Conservation (phyloP, 2,888 invertebrate species). For the Orchestes rusci region DNA sequence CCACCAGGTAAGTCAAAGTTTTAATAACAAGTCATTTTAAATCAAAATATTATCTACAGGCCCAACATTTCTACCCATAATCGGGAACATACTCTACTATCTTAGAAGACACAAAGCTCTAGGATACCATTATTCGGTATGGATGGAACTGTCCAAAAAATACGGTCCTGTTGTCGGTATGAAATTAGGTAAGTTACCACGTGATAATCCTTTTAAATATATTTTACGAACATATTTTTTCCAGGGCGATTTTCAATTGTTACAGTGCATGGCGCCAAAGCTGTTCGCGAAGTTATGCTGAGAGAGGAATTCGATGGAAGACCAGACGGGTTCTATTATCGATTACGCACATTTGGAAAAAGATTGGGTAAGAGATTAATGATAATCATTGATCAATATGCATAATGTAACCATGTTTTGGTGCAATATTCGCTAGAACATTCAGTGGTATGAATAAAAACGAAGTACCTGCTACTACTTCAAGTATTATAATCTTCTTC, state of each 20-base stretch:
- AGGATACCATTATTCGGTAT: conserved; percentile 54
- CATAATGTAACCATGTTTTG: no score
- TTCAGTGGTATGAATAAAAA: no score
- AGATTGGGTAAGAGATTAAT: conserved; percentile 56
- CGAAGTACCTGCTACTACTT: no score
- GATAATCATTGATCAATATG: no score
- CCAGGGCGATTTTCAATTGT: conserved; percentile 49
- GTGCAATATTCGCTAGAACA: no score
- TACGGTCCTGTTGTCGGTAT: conserved; percentile 63
- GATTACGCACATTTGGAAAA: conserved; percentile 59
- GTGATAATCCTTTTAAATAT: neutral
- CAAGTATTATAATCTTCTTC: no score
- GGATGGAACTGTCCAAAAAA: conserved; percentile 49
- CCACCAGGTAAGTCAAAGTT: conserved; percentile 48
- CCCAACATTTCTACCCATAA: conserved; percentile 49
- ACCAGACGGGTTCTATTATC: conserved; percentile 63
- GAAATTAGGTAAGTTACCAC: conserved; percentile 48
- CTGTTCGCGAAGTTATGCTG: conserved; percentile 54
- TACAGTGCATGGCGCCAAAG: conserved; percentile 54
- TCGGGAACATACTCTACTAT: conserved; percentile 47
- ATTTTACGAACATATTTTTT: neutral
- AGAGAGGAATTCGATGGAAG: conserved; percentile 62
- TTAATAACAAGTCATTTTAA: neutral
- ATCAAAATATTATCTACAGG: conserved; percentile 37
- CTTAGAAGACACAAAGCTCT: conserved; percentile 37